Base-by-base conservation (phyloP, 2,888 invertebrate genomes). In the Limenitis camilla region DNA sequence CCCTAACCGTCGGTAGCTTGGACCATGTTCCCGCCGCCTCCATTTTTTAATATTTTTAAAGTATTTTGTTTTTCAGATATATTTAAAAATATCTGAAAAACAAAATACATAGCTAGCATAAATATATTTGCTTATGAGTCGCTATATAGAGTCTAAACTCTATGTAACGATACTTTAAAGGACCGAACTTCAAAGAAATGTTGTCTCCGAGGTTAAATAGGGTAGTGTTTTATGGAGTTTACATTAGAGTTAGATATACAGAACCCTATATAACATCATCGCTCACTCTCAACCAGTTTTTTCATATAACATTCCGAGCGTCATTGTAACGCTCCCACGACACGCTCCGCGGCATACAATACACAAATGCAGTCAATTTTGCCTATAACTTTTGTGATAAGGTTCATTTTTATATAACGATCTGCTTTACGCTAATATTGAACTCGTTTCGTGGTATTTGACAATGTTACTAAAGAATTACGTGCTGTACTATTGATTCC, bases 261-360 rank as follows among this genome's bases (percentile, higher is more conserved):
- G 38, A 45, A 45, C 45, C 45, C 10, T 19, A 9, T 19, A 30
- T 30, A 9, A 36, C 11, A 38, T 38, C 42, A 19, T n/a, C 38
- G 50, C 44, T 66, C 69, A 71, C 73, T 52, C 66, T 72, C 69
- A 49, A 66, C 59, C 74, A 46, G 51, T 62, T 66, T 78, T 80
- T 75, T 68, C 47, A 70, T 76, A 72, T 75, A 72, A 69, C 82
- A 85, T 85, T 85, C 85, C 85, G 67, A 71, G 64, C 71, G 60
- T 70, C 75, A 79, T 76, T 65, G 73, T 62, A 36, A 55, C 54
- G 74, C 76, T 82, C 82, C 80, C 82, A 81, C 71, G 79, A 70
- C 74, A 74, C 75, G 81, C 71, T 76, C 63, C 61, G 68, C 61
- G 62, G 71, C 68, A 58, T 65, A 67, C 56, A 33, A 48, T 59